phyloP scores from a whole-genome alignment of 92 coral and sea anemone species.

The Actinernus sp. region DNA sequence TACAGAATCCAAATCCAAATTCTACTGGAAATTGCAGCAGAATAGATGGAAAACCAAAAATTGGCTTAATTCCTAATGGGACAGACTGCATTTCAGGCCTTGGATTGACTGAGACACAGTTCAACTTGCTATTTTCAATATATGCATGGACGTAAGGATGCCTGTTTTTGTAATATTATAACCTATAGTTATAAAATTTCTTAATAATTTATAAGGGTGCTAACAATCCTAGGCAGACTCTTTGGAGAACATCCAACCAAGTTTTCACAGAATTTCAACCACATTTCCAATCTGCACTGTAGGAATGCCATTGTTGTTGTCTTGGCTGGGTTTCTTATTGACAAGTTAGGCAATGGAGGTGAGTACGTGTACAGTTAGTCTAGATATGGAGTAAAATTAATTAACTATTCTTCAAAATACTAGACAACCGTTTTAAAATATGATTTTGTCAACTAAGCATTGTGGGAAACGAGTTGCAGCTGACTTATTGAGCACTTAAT shows the following conservation, averaged over 20 bases:
- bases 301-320: constrained; percentile 86
- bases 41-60: constrained; percentile 32
- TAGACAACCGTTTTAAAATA: too few species aligned
- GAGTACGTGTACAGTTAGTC: neutral
- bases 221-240: too few species aligned
- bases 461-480: too few species aligned
- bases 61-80: constrained; percentile 25
- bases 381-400: neutral
- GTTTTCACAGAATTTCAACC: neutral
- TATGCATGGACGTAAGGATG: constrained; percentile 98
- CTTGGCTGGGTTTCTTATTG: constrained; percentile 84
- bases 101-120: constrained; percentile 78
- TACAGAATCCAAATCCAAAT: constrained; percentile 60
- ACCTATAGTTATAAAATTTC: too few species aligned
- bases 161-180: too few species aligned
- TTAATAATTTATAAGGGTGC: too few species aligned
- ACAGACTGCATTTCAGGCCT: constrained; percentile 71
- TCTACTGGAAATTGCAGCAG: constrained; percentile 79
- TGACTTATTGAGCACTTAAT: too few species aligned
- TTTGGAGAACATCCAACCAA: too few species aligned
- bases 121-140: constrained; percentile 78
- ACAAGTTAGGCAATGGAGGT: constrained; percentile 90
- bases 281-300: neutral
- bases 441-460: too few species aligned
- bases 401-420: too few species aligned